Evolutionary conservation across 2,113 vertebrate species (phyloP).

Genomic region (Platycercus adscitus): DNA sequence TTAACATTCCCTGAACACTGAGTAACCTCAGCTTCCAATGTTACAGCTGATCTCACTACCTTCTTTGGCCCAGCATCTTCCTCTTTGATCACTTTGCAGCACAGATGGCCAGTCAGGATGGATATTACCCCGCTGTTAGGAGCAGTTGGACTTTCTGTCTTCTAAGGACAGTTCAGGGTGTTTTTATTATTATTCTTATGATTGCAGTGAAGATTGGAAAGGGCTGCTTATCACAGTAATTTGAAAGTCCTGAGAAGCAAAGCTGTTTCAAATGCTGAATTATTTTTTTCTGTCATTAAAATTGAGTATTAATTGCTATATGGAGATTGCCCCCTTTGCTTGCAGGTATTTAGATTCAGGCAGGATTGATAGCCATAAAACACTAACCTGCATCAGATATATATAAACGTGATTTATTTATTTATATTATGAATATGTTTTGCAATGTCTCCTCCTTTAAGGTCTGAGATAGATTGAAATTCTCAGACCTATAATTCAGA

Average conservation of each 20-base stretch:
- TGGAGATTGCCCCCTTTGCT: background rate
- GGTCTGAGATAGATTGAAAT: background rate
- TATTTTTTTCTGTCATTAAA: background rate
- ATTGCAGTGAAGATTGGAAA: background rate
- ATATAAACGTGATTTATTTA: background rate
- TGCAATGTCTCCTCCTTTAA: background rate
- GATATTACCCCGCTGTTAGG: background rate
- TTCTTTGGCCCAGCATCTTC: background rate
- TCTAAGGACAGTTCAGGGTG: background rate
- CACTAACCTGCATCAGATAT: background rate
- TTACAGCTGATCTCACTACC: background rate
- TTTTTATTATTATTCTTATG: background rate
- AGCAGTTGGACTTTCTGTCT: background rate
- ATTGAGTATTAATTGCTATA: background rate
- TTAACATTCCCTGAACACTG: background rate
- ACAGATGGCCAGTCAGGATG: background rate
- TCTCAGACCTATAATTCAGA: background rate
- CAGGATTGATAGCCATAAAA: background rate
- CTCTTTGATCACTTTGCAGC: background rate
- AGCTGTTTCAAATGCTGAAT: background rate
- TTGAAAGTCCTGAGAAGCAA: background rate
- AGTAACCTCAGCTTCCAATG: background rate
- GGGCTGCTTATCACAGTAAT: background rate
- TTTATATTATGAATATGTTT: background rate
- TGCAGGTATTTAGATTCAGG: background rate